Evolutionary conservation across 2,113 vertebrate genomes (phyloP).

Genomic region (Sterrhoptilus dennistouni): DNA sequence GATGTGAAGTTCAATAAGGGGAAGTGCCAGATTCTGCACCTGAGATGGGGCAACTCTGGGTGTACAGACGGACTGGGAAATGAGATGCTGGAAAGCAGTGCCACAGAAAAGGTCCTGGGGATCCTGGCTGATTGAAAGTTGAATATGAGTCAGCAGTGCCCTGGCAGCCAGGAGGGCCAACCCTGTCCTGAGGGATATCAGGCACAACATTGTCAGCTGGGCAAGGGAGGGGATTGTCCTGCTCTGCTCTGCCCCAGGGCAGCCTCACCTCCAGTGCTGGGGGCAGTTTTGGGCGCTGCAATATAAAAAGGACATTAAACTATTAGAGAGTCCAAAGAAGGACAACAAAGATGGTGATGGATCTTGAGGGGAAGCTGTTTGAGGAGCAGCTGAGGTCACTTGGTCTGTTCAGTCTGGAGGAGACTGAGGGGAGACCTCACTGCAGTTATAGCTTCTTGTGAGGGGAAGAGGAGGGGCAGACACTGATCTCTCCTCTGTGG

Average conservation of each 20-base stretch:
- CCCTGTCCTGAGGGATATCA: not conserved
- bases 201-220: accelerated
- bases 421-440: not conserved
- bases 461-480: not conserved
- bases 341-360: not conserved
- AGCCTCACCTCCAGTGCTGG: accelerated
- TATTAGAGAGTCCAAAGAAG: accelerated
- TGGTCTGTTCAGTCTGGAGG: not conserved
- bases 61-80: not conserved
- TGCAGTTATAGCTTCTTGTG: not conserved
- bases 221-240: not conserved
- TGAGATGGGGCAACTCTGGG: not conserved
- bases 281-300: not conserved
- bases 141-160: not conserved
- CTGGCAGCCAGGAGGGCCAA: not conserved
- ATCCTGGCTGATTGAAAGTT: not conserved
- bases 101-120: not conserved
- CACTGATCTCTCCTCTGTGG: not conserved
- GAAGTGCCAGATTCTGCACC: not conserved
- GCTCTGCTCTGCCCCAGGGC: not conserved
- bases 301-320: not conserved
- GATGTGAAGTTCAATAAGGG: not conserved
- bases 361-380: accelerated
- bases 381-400: not conserved
- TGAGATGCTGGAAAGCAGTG: not conserved